Evolutionary conservation across 2,113 vertebrate species (phyloP).

Genomic region (Crotalus horridus): DNA sequence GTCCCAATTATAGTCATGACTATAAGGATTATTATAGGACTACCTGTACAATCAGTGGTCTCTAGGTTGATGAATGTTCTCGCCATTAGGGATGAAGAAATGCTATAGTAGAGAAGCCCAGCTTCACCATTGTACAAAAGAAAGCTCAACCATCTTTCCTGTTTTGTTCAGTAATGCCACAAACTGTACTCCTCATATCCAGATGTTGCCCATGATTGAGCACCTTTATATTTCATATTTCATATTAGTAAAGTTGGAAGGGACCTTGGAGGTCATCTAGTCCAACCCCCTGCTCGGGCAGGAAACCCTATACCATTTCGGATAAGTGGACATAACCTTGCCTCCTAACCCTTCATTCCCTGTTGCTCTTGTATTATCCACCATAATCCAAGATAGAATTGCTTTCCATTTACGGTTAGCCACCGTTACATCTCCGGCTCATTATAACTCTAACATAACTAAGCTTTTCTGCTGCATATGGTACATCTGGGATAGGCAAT

Average conservation of each 20-base stretch:
- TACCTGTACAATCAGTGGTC: not conserved
- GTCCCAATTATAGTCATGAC: not conserved
- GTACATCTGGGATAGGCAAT: constrained; percentile 2
- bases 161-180: not conserved
- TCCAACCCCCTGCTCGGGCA: too few species aligned
- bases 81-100: not conserved
- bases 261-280: too few species aligned
- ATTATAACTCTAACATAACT: not conserved
- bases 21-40: not conserved
- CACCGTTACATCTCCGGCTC: not conserved
- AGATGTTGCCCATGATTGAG: not conserved
- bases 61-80: not conserved
- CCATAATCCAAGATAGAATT: not conserved
- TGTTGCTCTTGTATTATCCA: not conserved
- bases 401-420: not conserved
- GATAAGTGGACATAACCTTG: too few species aligned
- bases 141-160: not conserved
- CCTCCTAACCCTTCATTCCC: not conserved
- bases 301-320: too few species aligned
- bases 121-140: too few species aligned
- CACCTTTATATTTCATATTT: not conserved
- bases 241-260: too few species aligned
- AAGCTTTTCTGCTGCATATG: not conserved
- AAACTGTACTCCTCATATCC: not conserved
- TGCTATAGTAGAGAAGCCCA: not conserved